Evolutionary conservation across 2,888 invertebrate genomes (phyloP), one percentile per base, ranked within the genome.

Genomic region (Melinaea menophilus): DNA sequence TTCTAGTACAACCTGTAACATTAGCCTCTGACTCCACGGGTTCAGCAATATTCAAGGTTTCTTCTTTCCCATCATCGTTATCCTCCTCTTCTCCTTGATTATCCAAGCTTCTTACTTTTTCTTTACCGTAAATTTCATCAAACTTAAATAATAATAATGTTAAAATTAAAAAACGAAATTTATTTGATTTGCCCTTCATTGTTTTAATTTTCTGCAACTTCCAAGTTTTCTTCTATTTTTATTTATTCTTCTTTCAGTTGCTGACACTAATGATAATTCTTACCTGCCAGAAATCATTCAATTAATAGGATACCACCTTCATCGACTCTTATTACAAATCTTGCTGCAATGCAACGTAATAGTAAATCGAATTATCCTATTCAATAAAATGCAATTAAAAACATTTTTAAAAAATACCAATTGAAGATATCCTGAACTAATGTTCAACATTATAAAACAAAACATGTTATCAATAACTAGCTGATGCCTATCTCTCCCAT

Each of bases 51-150:
- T 81, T 86, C 73, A 89, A 65, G 22, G 86, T 80, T 35, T 85
- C 84, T 47, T 87, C 82, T 73, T 82, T 85, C 11, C 75, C 60
- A n/a, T 88, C 87, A 41, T 86, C 78, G 37, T 68, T 75, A 59
- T 86, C 85, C 55, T 82, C 84, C 48, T 41, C 41, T 5, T 86
- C 85, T 72, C 79, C 77, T 61, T 74, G 80, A 47, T 87, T 85
- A 62, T 88, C 86, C 31, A 80, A 78, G 72, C 85, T 88, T 73
- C 86, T 88, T 11, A 83, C 82, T 75, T 82, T 81, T 61, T 82
- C 82, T 70, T 78, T 77, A 34, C 71, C 67, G 71, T 79, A 77
- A 59, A 68, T 72, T 61, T 71, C 69, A 59, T 79, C 67, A 54
- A 77, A 77, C 60, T 74, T 69, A 58, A 78, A 73, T 67, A 84